Base-by-base conservation (phyloP, 2,113 vertebrate species). In the Rattus rattus region DNA sequence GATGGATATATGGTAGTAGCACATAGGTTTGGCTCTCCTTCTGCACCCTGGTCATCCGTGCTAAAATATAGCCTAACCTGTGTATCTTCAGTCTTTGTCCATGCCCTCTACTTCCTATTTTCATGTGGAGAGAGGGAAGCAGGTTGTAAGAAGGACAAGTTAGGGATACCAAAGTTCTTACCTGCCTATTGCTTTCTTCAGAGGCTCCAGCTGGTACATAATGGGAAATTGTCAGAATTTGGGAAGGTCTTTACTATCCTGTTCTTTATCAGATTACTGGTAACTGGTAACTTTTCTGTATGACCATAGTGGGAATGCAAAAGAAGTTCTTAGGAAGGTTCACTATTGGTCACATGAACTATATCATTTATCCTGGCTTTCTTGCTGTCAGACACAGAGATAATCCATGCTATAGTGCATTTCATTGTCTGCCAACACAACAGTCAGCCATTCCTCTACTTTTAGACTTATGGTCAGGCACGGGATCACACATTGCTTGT, bases 351-450 rank as follows among this genome's bases (percentile, higher is more conserved):
- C 10, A 33, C 13, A 52, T n/a, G 65, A 89, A 81, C 61, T 13
- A 11, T 0, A 20, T 4, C 28, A 2, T 8, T 7, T 1, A 17
- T 28, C 4, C n/a, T 1, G 0, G 13, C 30, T 28, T 49, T 54
- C 7, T 63, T 39, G 33, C 14, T 5, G 10, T 22, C 80, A 54
- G 49, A 17, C 3, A 33, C 19, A 79, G 47, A 70, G 72, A 33
- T 7, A 75, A 19, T 75, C n/a, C 12, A 3, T 26, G 30, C 26
- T n/a, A 8, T 69, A 49, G 0, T 70, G 2, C 1, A 56, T 24
- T 79, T 86, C 69, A 92, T 26, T 43, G 26, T 88, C 86, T 89
- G 22, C 36, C 10, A 54, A 7, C 2, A 28, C 47, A 92, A 65
- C 3, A 52, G 28, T 36, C 36, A 28, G 5, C 3, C 54, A 80